Conservation (phyloP, 2,888 invertebrate species). For the Barypeithes pellucidus region DNA sequence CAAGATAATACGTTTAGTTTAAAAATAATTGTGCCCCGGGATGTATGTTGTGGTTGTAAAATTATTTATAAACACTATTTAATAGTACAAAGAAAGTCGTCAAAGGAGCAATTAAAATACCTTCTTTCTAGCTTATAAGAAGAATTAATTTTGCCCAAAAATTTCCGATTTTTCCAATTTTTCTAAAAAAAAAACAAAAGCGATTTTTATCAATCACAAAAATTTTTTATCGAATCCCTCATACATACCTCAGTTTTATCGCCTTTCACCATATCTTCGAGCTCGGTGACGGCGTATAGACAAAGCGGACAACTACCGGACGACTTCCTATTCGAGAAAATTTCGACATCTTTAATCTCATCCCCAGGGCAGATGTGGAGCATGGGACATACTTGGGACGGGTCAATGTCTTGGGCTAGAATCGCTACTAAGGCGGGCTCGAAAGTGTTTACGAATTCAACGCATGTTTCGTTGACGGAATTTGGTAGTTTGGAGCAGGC, state of each 20-base stretch:
- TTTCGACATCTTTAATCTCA: slow-evolving; percentile 72
- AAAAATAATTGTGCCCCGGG: no score
- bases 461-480: slow-evolving; percentile 78
- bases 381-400: slow-evolving; percentile 83
- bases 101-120: no score
- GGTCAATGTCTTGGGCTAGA: slow-evolving; percentile 85
- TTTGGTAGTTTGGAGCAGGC: slow-evolving; percentile 81
- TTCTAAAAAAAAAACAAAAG: no score
- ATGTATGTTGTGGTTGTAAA: no score
- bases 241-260: slow-evolving; percentile 81
- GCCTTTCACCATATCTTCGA: slow-evolving; percentile 82
- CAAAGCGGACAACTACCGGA: slow-evolving; percentile 88
- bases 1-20: no score
- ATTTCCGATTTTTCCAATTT: no score
- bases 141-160: no score
- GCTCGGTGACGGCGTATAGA: slow-evolving; percentile 84
- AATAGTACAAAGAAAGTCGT: no score
- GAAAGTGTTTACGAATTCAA: slow-evolving; percentile 84
- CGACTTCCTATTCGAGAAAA: slow-evolving; percentile 73
- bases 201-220: no score
- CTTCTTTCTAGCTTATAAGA: no score
- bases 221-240: no score
- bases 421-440: slow-evolving; percentile 86
- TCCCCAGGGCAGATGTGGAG: slow-evolving; percentile 77
- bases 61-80: no score